phyloP scores from a whole-genome alignment of 2,797 vertebrate species.

The Tokudaia muenninki region DNA sequence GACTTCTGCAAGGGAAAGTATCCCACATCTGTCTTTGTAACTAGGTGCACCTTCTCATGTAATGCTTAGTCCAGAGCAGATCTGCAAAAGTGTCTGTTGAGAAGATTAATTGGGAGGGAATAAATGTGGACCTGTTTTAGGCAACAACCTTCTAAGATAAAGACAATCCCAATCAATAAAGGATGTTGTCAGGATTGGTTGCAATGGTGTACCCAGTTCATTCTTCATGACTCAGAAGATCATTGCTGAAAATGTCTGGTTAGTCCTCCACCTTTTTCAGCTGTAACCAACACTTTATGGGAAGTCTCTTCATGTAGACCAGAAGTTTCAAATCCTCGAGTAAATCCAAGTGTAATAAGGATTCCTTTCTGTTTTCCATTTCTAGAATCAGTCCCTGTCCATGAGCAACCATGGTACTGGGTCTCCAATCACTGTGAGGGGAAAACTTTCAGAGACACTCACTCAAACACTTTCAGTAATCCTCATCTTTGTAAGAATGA shows the following conservation, averaged over 20 bases:
- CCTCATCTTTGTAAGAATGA: background rate
- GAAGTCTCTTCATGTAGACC: background rate
- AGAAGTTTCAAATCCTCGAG: background rate
- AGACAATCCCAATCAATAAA: slow-evolving; percentile 14
- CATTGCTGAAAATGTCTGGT: background rate
- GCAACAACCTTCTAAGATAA: background rate
- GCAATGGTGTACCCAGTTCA: background rate
- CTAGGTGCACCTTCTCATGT: background rate
- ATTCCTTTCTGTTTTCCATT: background rate
- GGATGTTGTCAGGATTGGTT: background rate
- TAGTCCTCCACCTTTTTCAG: background rate
- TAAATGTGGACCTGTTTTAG: background rate
- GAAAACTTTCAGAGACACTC: background rate
- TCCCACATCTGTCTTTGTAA: background rate
- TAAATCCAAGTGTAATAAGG: background rate
- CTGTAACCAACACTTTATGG: background rate
- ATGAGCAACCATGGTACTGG: background rate
- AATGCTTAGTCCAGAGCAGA: background rate
- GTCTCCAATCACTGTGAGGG: background rate
- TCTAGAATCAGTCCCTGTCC: background rate
- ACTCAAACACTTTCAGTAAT: background rate
- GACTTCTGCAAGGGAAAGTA: background rate
- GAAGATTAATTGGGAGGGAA: background rate
- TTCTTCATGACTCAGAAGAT: background rate
- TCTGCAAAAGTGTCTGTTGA: background rate